Conservation (phyloP, 2,888 invertebrate genomes). For the Eupeodes latifasciatus region DNA sequence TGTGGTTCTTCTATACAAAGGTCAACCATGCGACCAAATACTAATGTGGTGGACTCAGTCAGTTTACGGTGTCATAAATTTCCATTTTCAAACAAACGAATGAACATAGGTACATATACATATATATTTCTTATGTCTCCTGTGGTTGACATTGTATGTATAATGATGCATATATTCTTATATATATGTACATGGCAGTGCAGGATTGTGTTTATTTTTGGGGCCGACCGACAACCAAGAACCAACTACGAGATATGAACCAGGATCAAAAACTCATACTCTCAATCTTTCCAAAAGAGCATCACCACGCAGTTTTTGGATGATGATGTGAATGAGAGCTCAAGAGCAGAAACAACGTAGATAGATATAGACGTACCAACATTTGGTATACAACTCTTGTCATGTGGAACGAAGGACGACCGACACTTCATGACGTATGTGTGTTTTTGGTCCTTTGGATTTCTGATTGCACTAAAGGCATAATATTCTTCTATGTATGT, state of each 20-base stretch:
- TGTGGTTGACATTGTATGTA: constrained; percentile 3
- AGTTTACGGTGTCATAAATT: constrained; percentile 70
- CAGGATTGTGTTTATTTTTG: neutral
- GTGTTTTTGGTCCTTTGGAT: constrained; percentile 46
- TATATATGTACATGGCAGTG: neutral
- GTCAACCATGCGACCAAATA: constrained; percentile 54
- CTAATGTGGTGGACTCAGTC: constrained; percentile 57
- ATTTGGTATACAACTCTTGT: constrained; percentile 23
- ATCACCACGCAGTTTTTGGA: constrained; percentile 58
- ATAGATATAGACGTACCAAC: neutral
- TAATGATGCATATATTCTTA: neutral
- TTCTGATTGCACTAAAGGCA: constrained; percentile 53
- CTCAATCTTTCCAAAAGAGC: constrained; percentile 11
- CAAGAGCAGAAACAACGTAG: constrained; percentile 24
- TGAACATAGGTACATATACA: neutral
- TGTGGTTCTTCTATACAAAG: constrained; percentile 26
- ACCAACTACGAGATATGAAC: neutral
- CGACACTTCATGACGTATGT: constrained; percentile 33
- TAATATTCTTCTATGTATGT: constrained; percentile 11
- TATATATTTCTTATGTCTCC: constrained; percentile 46
- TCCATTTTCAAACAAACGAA: constrained; percentile 54
- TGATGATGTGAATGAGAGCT: constrained; percentile 60
- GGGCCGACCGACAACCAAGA: neutral
- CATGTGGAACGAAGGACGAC: constrained; percentile 29
- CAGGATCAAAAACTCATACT: neutral